Evolutionary conservation across 2,888 invertebrate species (phyloP).

Genomic region (Chloroclystis v-ata): DNA sequence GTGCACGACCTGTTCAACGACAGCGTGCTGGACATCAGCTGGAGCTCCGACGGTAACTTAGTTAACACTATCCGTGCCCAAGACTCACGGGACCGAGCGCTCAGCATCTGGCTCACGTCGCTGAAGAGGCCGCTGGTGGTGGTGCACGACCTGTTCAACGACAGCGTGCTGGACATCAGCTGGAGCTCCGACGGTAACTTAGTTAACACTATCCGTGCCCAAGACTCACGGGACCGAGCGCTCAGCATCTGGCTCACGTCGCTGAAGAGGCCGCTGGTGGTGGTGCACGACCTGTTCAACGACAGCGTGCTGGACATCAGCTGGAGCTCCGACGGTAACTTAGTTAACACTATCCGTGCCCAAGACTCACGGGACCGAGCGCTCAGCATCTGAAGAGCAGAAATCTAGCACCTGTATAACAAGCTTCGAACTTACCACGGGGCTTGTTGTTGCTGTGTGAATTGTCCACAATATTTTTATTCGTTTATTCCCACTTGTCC

Average conservation of each 20-base stretch:
- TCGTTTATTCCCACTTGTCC: too few relatives aligned
- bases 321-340: slow-evolving; percentile 82
- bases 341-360: too few relatives aligned
- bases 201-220: too few relatives aligned
- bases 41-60: slow-evolving; percentile 79
- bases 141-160: slow-evolving; percentile 93
- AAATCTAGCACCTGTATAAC: too few relatives aligned
- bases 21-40: slow-evolving; percentile 95
- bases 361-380: neutral
- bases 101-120: slow-evolving; percentile 97
- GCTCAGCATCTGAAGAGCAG: too few relatives aligned
- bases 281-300: slow-evolving; percentile 94
- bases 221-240: slow-evolving; percentile 94
- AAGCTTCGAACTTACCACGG: too few relatives aligned
- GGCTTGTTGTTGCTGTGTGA: too few relatives aligned
- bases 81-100: slow-evolving; percentile 94
- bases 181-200: slow-evolving; percentile 82
- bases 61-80: too few relatives aligned
- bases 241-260: slow-evolving; percentile 98
- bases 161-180: slow-evolving; percentile 94
- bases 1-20: slow-evolving; percentile 95
- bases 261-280: slow-evolving; percentile 94
- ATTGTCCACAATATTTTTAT: too few relatives aligned
- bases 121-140: slow-evolving; percentile 96
- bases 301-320: slow-evolving; percentile 96